Base-by-base conservation (phyloP, 2,888 invertebrate genomes). In the Flexamia atlantica region DNA sequence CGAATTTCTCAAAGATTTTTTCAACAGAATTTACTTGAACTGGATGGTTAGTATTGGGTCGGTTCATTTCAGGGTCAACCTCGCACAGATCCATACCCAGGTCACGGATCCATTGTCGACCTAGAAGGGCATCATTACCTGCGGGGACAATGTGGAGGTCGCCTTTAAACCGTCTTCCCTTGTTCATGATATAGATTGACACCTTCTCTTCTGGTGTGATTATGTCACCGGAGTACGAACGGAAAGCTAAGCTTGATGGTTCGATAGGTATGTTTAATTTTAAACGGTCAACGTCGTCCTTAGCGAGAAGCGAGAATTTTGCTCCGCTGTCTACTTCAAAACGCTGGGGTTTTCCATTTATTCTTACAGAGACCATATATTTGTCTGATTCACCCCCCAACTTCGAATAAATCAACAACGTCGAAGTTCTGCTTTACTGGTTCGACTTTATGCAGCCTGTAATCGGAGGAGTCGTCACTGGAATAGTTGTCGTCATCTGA, bases 91-190 rank as follows among this genome's bases (percentile, higher is more conserved):
- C 83, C 30, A 23, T 83, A 68, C 23, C 81, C 46, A 32, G 50
- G 7, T 23, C 64, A 36, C 32, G 64, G 17, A 70, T 79, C 83
- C 85, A 81, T 81, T 74, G 74, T 36, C 72, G 32, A 20, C 60
- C 46, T 20, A 79, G 28, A 1, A 83, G 32, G n/a, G 85, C 80
- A 10, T 76, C 25, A 46, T 85, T 83, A 10, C 85, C 83, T n/a
- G 46, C 12, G 2, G 83, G 83, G 3, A 85, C 85, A 20, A 85
- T 83, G 46, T 50, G 53, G 4, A 68, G 32, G 1, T 68, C 30
- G 30, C 68, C 68, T 14, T 68, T 36, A 2, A 68, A n/a, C 40
- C 25, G 42, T 42, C 42, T 74, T 25, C 74, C 74, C 14, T 74
- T 74, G 74, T 74, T 42, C 9, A 14, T 10, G 14, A 74, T 17